Evolutionary conservation across 2,888 invertebrate genomes (phyloP).

Genomic region (Carpatolechia fugitivella): DNA sequence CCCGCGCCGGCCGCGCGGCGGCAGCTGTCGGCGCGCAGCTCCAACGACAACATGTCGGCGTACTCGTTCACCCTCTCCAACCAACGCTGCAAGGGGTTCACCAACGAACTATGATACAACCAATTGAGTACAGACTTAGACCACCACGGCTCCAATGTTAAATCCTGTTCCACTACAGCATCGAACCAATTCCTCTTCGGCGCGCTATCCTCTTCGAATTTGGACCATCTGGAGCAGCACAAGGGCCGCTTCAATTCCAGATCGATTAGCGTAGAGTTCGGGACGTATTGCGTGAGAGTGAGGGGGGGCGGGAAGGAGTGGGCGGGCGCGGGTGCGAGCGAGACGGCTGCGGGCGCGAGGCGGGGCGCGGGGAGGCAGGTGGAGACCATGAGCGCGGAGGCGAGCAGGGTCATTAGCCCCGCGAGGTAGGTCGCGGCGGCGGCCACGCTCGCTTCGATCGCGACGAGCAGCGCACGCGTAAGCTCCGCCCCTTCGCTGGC

Average conservation of each 20-base stretch:
- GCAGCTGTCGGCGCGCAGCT: conserved; percentile 32
- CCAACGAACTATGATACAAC: conserved; percentile 58
- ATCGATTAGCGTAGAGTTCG: conserved; percentile 31
- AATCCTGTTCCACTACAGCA: conserved; percentile 36
- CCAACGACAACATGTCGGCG: too few species aligned
- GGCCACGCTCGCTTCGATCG: conserved; percentile 27
- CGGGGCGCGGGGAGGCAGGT: conserved; percentile 31
- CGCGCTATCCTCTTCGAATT: conserved; percentile 31
- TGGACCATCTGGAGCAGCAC: conserved; percentile 56
- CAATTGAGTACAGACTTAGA: conserved; percentile 52
- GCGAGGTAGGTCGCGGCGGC: conserved; percentile 34
- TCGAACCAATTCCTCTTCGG: conserved; percentile 36
- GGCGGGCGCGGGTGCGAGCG: conserved; percentile 8
- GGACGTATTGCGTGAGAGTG: conserved; percentile 19
- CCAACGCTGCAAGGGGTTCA: conserved; percentile 63
- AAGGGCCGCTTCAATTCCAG: conserved; percentile 17
- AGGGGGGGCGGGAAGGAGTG: not conserved
- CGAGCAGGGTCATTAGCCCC: conserved; percentile 33
- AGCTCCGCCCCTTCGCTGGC: conserved; percentile 70
- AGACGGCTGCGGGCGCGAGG: conserved; percentile 21
- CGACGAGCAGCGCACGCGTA: conserved; percentile 30
- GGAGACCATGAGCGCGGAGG: conserved; percentile 36
- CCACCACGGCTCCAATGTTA: conserved; percentile 55
- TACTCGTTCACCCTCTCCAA: conserved; percentile 51
- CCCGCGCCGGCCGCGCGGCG: not conserved